These are phyloP conservation scores for Galagoides demidoff DNA, from an alignment of 2,797 vertebrate species.

Conservation along the genomic window DNA sequence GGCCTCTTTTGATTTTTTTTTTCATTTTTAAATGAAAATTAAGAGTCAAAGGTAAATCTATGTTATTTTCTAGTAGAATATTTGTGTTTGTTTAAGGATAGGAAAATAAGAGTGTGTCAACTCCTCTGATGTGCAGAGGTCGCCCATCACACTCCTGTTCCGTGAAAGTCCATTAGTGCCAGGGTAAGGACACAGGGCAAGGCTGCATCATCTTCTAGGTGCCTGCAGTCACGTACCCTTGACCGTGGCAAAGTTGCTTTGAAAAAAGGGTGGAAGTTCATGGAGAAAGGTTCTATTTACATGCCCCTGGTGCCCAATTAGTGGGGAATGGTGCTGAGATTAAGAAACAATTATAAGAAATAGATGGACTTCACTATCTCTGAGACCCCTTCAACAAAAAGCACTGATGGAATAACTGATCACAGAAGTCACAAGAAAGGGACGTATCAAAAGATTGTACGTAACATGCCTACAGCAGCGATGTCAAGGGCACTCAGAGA, in stretches of 20 bases:
- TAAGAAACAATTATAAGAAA: constrained; percentile 69
- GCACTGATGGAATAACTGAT: constrained; percentile 17
- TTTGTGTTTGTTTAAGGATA: constrained; percentile 71
- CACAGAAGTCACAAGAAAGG: constrained; percentile 73
- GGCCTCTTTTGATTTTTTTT: neutral
- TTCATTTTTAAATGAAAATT: constrained; percentile 48
- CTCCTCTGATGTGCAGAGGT: constrained; percentile 55
- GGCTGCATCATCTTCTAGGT: constrained; percentile 13
- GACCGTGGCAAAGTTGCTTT: constrained; percentile 69
- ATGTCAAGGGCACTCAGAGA: constrained; percentile 24
- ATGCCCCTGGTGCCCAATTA: constrained; percentile 67
- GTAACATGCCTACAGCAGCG: neutral
- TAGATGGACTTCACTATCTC: constrained; percentile 50
- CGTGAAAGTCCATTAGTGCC: constrained; percentile 71
- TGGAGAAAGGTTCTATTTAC: constrained; percentile 69
- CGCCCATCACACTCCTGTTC: constrained; percentile 55
- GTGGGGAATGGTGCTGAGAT: constrained; percentile 49
- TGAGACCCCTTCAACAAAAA: neutral
- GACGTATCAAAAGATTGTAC: constrained; percentile 24
- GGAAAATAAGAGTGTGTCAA: constrained; percentile 73
- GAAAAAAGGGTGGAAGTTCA: constrained; percentile 70
- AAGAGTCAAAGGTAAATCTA: constrained; percentile 69
- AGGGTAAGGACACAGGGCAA: constrained; percentile 50
- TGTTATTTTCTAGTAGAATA: constrained; percentile 66
- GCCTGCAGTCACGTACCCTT: constrained; percentile 65